A percentile compares a stretch with the other conserved stretches of the same genome.
These are phyloP conservation scores for Philaethria dido DNA, from an alignment of 2,888 invertebrate species.

Conservation along the genomic window DNA sequence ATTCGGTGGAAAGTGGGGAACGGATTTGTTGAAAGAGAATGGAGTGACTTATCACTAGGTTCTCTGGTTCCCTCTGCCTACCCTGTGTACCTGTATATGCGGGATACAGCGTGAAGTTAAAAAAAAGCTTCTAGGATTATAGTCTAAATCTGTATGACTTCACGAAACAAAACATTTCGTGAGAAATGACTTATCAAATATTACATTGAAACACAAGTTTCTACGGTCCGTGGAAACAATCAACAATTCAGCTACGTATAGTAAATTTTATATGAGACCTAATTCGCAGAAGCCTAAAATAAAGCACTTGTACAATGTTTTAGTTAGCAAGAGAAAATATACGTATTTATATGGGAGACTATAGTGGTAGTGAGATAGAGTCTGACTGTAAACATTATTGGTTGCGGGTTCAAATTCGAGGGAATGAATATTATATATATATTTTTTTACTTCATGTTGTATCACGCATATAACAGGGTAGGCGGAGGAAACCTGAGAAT, in stretches of 20 bases:
- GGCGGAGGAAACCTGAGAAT: no score
- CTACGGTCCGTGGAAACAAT: not conserved
- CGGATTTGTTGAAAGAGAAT: no score
- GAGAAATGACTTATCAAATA: constrained; percentile 4
- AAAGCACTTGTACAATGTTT: not conserved
- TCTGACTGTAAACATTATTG: not conserved
- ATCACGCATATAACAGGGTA: no score
- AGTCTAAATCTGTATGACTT: no score
- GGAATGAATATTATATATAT: not conserved
- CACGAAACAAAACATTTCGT: not conserved
- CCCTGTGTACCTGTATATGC: no score
- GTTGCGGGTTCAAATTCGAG: not conserved
- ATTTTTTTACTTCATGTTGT: no score
- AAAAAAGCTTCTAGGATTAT: no score
- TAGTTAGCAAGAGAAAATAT: not conserved
- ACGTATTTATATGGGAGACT: not conserved
- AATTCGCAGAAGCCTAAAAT: constrained; percentile 14
- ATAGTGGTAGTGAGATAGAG: not conserved
- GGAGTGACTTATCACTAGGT: no score
- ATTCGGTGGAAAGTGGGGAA: no score
- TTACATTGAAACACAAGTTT: constrained; percentile 5
- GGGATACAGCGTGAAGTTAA: no score
- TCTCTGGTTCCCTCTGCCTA: no score
- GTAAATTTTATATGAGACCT: constrained; percentile 18
- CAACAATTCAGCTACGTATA: not conserved